Base-by-base conservation (phyloP, 2,113 vertebrate species). In the Oryzias woworae region DNA sequence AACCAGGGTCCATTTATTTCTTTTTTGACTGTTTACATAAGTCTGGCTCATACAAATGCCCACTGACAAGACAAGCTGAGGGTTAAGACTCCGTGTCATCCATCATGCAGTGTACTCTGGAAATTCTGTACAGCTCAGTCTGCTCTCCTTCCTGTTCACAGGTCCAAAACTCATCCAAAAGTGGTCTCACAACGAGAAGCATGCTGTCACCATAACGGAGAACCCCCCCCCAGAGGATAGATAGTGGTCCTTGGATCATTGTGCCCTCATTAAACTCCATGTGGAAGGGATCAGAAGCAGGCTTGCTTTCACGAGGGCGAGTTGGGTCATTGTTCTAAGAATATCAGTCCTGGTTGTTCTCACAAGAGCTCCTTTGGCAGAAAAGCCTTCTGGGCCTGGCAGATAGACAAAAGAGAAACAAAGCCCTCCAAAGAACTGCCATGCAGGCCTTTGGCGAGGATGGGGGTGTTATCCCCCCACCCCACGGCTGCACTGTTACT, bases 201-300 rank as follows among this genome's bases (percentile, higher is more conserved):
- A 71, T 62, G 81, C 73, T 71, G 68, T 83, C 72, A 69, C 62
- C 58, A 51, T 66, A 74, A 78, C 82, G 64, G 69, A 77, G 68
- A 64, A 68, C 52, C 36, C 36, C 36, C 26, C 60, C 53, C 58
- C 14, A 31, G 63, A 68, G 80, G 69, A 85, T 69, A 68, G 57
- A 59, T 72, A 67, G 62, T 24, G 7, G 64, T 70, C 67, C 55
- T 59, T 66, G 77, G 73, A 77, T 80, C 71, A 60, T 50, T 31
- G 78, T 64, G 61, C 61, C 69, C 53, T 48, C 75, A 71, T 85
- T 89, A 84, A 86, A 84, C 81, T 86, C 80, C 72, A 58, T 43
- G 57, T 60, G 65, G 36, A 58, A 71, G 22, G 58, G 75, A 84
- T 84, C 69, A 73, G 48, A 16, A 15, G 10, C 31, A 20, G 10